These are phyloP conservation scores for Melipona beecheii DNA, from an alignment of 2,888 invertebrate genomes.

Conservation along the genomic window DNA sequence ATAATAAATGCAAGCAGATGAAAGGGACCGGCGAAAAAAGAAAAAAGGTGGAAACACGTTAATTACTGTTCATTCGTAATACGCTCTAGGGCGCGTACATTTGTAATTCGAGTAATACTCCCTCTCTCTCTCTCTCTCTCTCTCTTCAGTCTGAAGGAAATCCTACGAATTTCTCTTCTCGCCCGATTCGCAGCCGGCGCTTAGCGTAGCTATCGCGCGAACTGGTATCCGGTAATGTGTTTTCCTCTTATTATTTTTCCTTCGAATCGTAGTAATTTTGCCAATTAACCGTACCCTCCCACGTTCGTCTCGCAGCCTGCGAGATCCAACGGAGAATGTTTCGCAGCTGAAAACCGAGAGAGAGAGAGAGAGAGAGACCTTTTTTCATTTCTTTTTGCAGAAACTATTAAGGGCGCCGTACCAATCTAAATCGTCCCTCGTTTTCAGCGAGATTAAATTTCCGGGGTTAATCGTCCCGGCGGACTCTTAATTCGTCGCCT, in stretches of 20 bases:
- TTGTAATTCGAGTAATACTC: slow-evolving; percentile 39
- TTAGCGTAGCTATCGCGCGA: neutral
- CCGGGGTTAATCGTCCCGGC: slow-evolving; percentile 76
- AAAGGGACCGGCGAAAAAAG: slow-evolving; percentile 23
- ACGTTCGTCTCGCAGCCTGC: neutral
- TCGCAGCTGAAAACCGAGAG: neutral
- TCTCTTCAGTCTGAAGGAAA: slow-evolving; percentile 24
- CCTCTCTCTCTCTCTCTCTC: neutral
- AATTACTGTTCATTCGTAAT: slow-evolving; percentile 55
- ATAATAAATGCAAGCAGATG: slow-evolving; percentile 47
- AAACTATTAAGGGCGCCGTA: slow-evolving; percentile 68
- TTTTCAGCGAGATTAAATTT: slow-evolving; percentile 79
- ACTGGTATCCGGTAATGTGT: slow-evolving; percentile 53
- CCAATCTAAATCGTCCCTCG: slow-evolving; percentile 76
- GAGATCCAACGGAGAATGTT: neutral
- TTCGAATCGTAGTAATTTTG: slow-evolving; percentile 57
- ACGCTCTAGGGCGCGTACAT: slow-evolving; percentile 5
- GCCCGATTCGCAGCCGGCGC: neutral
- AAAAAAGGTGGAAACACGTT: slow-evolving; percentile 30
- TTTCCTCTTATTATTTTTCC: slow-evolving; percentile 55
- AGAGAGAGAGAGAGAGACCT: neutral
- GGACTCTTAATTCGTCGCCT: slow-evolving; percentile 77
- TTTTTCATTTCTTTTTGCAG: slow-evolving; percentile 61
- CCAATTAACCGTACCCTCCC: slow-evolving; percentile 42
- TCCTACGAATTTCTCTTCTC: slow-evolving; percentile 36